Conservation (phyloP, 2,113 vertebrate genomes). For the Gymnarchus niloticus region DNA sequence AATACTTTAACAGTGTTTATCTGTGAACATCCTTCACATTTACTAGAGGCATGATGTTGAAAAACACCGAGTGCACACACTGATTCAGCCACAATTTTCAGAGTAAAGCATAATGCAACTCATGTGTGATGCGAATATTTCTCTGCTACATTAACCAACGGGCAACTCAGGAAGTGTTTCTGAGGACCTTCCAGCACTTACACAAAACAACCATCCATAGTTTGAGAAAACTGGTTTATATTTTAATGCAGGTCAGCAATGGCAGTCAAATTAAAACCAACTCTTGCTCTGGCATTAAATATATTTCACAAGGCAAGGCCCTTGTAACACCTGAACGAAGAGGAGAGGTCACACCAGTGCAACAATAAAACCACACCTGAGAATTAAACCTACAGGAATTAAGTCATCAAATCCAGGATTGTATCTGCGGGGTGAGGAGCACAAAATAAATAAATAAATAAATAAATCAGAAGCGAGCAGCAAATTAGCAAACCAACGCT, state of each 20-base stretch:
- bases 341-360: neutral
- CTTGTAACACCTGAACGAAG: neutral
- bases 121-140: neutral
- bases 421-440: too few relatives aligned
- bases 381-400: neutral
- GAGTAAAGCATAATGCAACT: neutral
- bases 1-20: neutral
- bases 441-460: neutral
- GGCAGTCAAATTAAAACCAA: neutral
- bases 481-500: neutral
- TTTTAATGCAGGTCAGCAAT: neutral
- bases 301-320: neutral
- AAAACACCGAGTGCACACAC: neutral
- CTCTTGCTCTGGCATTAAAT: neutral
- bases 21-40: neutral
- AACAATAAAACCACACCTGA: neutral
- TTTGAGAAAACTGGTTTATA: neutral
- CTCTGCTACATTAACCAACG: neutral
- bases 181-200: neutral
- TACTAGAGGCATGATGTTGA: neutral
- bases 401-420: neutral
- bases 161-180: neutral
- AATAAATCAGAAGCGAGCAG: neutral
- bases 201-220: neutral
- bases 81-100: neutral